A percentile compares a stretch with the other conserved stretches of the same genome.
Conservation (phyloP, 2,888 invertebrate species). For the Eupithecia vulgata region DNA sequence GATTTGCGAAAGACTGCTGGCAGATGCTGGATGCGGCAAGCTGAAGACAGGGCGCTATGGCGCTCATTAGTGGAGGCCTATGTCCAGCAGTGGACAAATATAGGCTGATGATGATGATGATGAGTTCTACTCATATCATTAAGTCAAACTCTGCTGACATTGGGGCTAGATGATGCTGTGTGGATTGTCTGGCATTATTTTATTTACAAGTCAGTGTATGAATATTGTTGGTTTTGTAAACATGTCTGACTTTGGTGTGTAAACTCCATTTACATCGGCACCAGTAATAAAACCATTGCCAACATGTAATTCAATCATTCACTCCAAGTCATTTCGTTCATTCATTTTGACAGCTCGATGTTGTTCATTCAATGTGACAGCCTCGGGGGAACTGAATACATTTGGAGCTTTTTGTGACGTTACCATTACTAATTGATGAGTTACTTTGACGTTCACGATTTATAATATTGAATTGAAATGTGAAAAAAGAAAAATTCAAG, state of each 20-base stretch:
- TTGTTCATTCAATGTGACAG: slow-evolving; percentile 8
- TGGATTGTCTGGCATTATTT: no score
- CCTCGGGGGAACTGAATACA: background rate
- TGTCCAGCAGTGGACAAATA: no score
- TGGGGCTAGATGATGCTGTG: no score
- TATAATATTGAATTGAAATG: background rate
- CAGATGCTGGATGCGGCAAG: no score
- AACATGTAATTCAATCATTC: slow-evolving; percentile 49
- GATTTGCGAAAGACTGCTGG: no score
- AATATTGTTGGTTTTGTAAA: background rate
- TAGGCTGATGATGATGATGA: no score
- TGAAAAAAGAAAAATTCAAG: background rate
- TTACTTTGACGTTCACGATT: background rate
- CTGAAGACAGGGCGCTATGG: no score
- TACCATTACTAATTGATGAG: slow-evolving; percentile 2
- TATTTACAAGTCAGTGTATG: no score
- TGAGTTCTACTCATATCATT: no score
- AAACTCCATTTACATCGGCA: background rate
- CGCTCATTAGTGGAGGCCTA: no score
- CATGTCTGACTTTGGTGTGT: background rate
- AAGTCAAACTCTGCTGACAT: no score
- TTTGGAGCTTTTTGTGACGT: background rate
- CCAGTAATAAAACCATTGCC: background rate
- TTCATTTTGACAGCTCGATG: slow-evolving; percentile 35
- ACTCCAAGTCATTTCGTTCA: slow-evolving; percentile 38